A percentile compares a stretch with the other conserved stretches of the same genome.
phyloP scores from a whole-genome alignment of 2,797 vertebrate species.

The Pelodytes ibericus region DNA sequence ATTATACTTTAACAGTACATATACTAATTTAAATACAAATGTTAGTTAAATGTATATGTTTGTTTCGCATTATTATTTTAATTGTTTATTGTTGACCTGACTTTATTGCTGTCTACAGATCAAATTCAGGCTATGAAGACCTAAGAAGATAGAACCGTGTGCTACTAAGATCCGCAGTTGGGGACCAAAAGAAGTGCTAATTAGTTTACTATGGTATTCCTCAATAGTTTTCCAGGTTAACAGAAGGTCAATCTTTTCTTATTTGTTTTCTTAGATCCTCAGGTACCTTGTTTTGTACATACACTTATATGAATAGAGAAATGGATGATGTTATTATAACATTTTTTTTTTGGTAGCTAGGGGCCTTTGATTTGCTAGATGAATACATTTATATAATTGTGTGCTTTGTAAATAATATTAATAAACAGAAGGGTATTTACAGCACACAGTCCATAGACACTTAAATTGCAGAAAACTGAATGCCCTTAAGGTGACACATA shows the following conservation, averaged over 20 bases:
- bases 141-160: conserved; percentile 65
- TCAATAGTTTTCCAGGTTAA: conserved; percentile 1
- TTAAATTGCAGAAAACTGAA: too few relatives aligned
- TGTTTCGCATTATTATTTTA: neutral
- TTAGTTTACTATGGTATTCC: neutral
- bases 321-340: neutral
- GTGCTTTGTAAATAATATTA: conserved; percentile 12
- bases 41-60: neutral
- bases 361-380: conserved; percentile 19
- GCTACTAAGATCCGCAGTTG: neutral
- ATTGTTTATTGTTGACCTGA: neutral
- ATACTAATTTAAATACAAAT: too few relatives aligned
- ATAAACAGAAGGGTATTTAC: too few relatives aligned
- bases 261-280: conserved; percentile 36
- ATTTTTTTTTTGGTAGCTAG: conserved; percentile 20
- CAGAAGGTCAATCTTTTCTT: neutral
- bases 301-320: neutral
- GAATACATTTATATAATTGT: conserved; percentile 27
- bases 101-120: conserved; percentile 69
- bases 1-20: too few relatives aligned
- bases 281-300: conserved; percentile 30
- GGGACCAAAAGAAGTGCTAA: conserved; percentile 29
- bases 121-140: conserved; percentile 80
- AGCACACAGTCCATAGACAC: too few relatives aligned
- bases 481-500: too few relatives aligned